These are phyloP conservation scores for Pachypeltis micranthus DNA, from an alignment of 1,140 invertebrate genomes.

Conservation along the genomic window DNA sequence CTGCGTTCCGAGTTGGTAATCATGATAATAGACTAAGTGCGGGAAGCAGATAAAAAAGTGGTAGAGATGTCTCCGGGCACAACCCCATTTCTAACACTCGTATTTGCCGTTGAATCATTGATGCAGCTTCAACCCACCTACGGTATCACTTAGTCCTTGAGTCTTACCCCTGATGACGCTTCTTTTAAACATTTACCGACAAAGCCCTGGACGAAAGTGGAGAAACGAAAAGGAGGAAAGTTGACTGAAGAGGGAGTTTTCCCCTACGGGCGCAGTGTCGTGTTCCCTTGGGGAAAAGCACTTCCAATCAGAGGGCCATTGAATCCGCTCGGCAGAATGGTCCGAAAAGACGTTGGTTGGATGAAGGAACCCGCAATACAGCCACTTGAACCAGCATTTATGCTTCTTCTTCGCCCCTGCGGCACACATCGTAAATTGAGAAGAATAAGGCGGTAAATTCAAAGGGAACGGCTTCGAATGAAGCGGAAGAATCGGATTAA, in stretches of 20 bases:
- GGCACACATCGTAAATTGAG: not conserved
- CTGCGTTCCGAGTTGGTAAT: no score
- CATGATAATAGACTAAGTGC: no score
- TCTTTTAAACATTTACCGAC: slow-evolving; percentile 3
- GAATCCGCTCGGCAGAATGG: slow-evolving; percentile 1
- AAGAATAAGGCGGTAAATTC: not conserved
- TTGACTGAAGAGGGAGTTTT: no score
- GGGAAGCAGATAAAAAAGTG: no score
- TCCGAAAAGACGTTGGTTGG: not conserved
- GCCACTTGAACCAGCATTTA: slow-evolving; percentile 1
- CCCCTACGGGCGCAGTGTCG: not conserved
- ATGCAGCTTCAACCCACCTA: not conserved
- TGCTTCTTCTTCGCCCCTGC: not conserved
- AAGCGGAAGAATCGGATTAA: not conserved
- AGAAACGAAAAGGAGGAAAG: no score
- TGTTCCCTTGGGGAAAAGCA: not conserved
- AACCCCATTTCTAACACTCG: no score
- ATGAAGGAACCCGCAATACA: no score
- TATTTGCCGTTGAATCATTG: not conserved
- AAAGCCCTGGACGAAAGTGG: no score
- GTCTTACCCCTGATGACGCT: not conserved
- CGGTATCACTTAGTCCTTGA: not conserved
- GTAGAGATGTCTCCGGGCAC: no score
- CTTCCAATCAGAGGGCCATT: slow-evolving; percentile 2
- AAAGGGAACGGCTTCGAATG: not conserved